Evolutionary conservation across 2,888 invertebrate genomes (phyloP).

Genomic region (Teleogryllus oceanicus): DNA sequence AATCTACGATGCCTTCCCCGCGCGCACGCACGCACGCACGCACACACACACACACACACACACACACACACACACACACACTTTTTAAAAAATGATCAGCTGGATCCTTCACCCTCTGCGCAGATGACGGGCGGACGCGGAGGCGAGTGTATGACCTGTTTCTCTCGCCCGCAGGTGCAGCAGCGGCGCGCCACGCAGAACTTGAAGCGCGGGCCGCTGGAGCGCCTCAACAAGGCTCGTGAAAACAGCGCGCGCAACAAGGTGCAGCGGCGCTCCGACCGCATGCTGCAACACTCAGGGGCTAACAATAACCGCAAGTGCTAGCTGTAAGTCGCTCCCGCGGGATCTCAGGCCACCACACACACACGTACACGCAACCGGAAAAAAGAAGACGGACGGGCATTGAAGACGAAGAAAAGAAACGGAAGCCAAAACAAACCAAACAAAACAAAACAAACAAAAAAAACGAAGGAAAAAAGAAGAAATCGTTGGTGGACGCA

Average conservation of each 20-base stretch:
- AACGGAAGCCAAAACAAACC: background rate
- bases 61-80: no score
- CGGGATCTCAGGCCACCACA: conserved; percentile 32
- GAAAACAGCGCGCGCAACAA: conserved; percentile 54
- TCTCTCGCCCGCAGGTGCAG: conserved; percentile 45
- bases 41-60: no score
- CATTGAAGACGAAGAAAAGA: background rate
- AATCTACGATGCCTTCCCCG: no score
- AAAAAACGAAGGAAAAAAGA: no score
- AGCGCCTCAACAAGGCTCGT: conserved; percentile 56
- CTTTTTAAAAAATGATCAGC: no score
- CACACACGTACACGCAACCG: background rate
- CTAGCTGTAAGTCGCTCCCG: conserved; percentile 41
- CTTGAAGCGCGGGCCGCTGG: conserved; percentile 53
- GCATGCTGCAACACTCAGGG: conserved; percentile 54
- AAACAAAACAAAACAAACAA: no score
- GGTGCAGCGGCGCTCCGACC: conserved; percentile 55
- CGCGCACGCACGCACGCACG: no score
- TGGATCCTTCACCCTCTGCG: no score
- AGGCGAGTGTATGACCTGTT: no score
- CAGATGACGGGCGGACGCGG: no score
- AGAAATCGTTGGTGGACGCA: no score
- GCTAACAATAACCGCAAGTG: conserved; percentile 63
- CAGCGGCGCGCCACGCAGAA: conserved; percentile 51
- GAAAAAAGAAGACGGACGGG: background rate